Evolutionary conservation across 2,113 vertebrate genomes (phyloP).

Genomic region (Bubo bubo): DNA sequence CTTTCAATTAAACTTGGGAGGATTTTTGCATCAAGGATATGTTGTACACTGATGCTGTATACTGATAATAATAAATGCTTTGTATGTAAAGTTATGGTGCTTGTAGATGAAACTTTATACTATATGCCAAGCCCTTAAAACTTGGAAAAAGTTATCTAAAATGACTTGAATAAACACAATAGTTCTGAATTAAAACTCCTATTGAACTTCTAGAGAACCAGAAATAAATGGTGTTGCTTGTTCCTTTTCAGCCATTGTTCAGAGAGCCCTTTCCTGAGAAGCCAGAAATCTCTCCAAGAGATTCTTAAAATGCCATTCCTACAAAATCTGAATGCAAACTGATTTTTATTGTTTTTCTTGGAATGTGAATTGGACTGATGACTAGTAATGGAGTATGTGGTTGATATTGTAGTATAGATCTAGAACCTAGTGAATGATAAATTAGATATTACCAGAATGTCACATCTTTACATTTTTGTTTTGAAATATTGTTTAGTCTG

Average conservation of each 20-base stretch:
- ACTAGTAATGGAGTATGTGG: neutral
- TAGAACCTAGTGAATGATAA: neutral
- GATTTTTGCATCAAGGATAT: neutral
- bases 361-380: neutral
- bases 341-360: neutral
- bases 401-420: neutral
- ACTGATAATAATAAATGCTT: neutral
- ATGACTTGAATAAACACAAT: neutral
- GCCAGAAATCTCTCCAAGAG: neutral
- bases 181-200: neutral
- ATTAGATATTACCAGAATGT: neutral
- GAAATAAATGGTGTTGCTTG: neutral
- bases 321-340: neutral
- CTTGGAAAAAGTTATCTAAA: neutral
- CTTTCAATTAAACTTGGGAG: neutral
- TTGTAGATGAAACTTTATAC: neutral
- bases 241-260: neutral
- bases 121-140: neutral
- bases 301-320: neutral
- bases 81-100: neutral
- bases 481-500: neutral
- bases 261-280: neutral
- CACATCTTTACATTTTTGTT: neutral
- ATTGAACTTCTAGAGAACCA: neutral
- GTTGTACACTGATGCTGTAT: neutral